phyloP scores from a whole-genome alignment of 2,797 vertebrate species.

The Sebastes taczanowskii region DNA sequence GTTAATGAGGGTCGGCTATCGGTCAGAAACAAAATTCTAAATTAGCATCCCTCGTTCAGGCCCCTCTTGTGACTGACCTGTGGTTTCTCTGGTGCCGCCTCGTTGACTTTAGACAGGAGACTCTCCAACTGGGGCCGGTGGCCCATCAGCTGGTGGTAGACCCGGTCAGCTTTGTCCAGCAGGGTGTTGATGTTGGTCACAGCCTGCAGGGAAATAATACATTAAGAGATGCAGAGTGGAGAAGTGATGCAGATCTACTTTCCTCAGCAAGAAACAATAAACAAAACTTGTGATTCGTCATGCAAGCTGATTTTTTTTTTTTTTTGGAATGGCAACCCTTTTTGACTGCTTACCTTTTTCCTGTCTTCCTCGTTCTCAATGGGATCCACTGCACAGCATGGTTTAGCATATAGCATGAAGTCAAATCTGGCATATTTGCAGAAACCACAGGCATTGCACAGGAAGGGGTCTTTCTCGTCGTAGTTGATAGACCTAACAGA shows the following conservation, averaged over 20 bases:
- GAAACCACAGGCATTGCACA: conserved; percentile 98
- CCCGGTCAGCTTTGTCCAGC: conserved; percentile 97
- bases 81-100: conserved; percentile 97
- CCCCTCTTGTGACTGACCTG: conserved; percentile 83
- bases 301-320: not conserved
- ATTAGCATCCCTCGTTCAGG: not conserved
- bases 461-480: conserved; percentile 97
- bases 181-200: conserved; percentile 99
- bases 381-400: conserved; percentile 98
- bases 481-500: conserved; percentile 94
- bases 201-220: conserved; percentile 79
- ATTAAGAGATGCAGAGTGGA: not conserved
- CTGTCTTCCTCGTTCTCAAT: conserved; percentile 98
- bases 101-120: conserved; percentile 96
- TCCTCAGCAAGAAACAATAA: not conserved
- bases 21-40: too few species aligned
- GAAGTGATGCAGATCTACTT: not conserved
- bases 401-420: conserved; percentile 98
- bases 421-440: conserved; percentile 99
- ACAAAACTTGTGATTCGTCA: not conserved
- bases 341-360: conserved; percentile 88
- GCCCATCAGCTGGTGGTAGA: conserved; percentile 99
- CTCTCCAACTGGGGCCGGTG: conserved; percentile 96
- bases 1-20: too few species aligned
- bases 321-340: not conserved